Base-by-base conservation (phyloP, 2,888 invertebrate species). In the Andrena marginata region DNA sequence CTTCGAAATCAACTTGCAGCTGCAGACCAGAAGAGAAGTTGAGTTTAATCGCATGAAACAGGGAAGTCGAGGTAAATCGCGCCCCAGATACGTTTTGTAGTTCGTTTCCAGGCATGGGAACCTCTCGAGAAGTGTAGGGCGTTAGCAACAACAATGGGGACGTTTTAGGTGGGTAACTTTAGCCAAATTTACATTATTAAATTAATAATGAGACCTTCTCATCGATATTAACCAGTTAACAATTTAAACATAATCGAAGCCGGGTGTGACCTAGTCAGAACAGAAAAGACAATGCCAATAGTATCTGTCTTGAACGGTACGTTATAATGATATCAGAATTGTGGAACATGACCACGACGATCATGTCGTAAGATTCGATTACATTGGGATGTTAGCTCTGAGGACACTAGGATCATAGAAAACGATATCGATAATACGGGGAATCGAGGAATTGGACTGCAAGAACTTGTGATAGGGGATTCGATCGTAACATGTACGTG, bases 1-100 rank as follows among this genome's bases (percentile, higher is more conserved):
- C 68, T 92, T 91, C 77, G 82, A 87, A 86, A 89, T 85, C 75
- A 92, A 92, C 85, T 86, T 90, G 77, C 80, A 79, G 76, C 77
- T 83, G 31, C 91, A 91, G 65, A 80, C 76, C 62, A 85, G 71
- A 23, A 86, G 82, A 33, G 90, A 90, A 82, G 78, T 79, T n/a
- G 86, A 87, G 68, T 81, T 91, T 72, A 84, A 88, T 82, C 88
- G 83, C 64, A 67, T 80, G 76, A 86, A 81, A 74, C 73, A 54
- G 31, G 81, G 89, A 86, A 88, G 67, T 77, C 71, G 86, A 79
- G 85, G 90, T 90, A 82, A 88, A 69, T 60, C 1, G 29, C 20
- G 0, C 7, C 7, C 33, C 2, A 10, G 35, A 20, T 62, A 29
- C 35, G 1, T 62, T 54, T 35, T n/a, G 16, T 33, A 26, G 23